Conservation (phyloP, 2,113 vertebrate species). For the Pao palembangensis region DNA sequence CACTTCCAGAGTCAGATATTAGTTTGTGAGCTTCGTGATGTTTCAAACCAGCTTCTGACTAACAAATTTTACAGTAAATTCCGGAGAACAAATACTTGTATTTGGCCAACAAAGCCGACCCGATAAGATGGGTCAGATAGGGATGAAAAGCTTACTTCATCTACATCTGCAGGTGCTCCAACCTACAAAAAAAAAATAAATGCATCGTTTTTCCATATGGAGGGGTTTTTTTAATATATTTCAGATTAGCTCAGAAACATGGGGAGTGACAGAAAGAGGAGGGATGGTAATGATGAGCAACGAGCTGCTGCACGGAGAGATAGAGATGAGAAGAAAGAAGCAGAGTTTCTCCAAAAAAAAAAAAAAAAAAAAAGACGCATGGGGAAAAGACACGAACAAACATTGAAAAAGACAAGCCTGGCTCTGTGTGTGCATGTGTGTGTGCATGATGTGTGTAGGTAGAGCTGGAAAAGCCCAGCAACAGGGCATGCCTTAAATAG, state of each 20-base stretch:
- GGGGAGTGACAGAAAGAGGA: background rate
- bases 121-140: constrained; percentile 2
- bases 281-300: constrained; percentile 38
- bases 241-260: constrained; percentile 17
- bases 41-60: background rate
- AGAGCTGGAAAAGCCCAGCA: constrained; percentile 61
- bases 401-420: constrained; percentile 5
- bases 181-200: background rate
- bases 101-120: background rate
- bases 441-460: background rate
- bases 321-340: constrained; percentile 11
- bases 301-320: constrained; percentile 10
- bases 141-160: constrained; percentile 3
- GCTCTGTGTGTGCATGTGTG: constrained; percentile 1
- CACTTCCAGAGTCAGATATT: too few species aligned
- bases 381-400: constrained; percentile 17
- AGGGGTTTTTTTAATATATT: constrained; percentile 25
- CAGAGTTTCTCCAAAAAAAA: too few species aligned
- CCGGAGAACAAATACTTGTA: too few species aligned
- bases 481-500: constrained; percentile 69
- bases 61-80: background rate
- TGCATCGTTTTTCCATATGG: too few species aligned
- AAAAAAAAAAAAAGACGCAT: constrained; percentile 11
- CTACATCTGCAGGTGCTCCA: background rate
- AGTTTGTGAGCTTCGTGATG: background rate